Evolutionary conservation across 2,113 vertebrate species (phyloP).

Genomic region (Chloroceryle aenea): DNA sequence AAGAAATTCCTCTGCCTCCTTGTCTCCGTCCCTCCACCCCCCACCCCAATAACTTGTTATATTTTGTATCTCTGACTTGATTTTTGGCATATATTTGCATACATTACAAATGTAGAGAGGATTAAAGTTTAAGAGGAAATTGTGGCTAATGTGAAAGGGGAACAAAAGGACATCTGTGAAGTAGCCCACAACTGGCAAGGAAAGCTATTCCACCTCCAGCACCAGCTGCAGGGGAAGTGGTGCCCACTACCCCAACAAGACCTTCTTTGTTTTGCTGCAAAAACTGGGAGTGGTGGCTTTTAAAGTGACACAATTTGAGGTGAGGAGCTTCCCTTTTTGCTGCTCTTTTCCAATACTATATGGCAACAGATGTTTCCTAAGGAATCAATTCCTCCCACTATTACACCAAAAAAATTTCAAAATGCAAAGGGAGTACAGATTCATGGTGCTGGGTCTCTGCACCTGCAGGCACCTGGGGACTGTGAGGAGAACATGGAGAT

Average conservation of each 20-base stretch:
- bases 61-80: slow-evolving; percentile 55
- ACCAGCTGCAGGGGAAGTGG: slow-evolving; percentile 76
- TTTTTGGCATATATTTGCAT: slow-evolving; percentile 75
- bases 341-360: not conserved
- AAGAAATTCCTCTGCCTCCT: slow-evolving; percentile 50
- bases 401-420: not conserved
- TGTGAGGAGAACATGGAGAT: not conserved
- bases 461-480: not conserved
- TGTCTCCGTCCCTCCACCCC: not conserved
- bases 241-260: slow-evolving; percentile 72
- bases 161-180: slow-evolving; percentile 80
- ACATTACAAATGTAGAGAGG: slow-evolving; percentile 68
- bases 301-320: slow-evolving; percentile 60
- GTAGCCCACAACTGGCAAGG: slow-evolving; percentile 76
- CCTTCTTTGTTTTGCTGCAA: slow-evolving; percentile 70
- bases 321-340: slow-evolving; percentile 40
- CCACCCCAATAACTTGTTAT: slow-evolving; percentile 35
- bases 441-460: not conserved
- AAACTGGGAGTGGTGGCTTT: slow-evolving; percentile 60
- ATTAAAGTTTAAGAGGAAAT: slow-evolving; percentile 76
- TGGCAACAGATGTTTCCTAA: slow-evolving; percentile 43
- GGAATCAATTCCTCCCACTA: slow-evolving; percentile 21
- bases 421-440: not conserved
- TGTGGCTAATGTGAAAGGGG: slow-evolving; percentile 76
- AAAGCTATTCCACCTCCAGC: slow-evolving; percentile 76